phyloP scores from a whole-genome alignment of 2,797 vertebrate genomes.

The Pelochelys cantorii region DNA sequence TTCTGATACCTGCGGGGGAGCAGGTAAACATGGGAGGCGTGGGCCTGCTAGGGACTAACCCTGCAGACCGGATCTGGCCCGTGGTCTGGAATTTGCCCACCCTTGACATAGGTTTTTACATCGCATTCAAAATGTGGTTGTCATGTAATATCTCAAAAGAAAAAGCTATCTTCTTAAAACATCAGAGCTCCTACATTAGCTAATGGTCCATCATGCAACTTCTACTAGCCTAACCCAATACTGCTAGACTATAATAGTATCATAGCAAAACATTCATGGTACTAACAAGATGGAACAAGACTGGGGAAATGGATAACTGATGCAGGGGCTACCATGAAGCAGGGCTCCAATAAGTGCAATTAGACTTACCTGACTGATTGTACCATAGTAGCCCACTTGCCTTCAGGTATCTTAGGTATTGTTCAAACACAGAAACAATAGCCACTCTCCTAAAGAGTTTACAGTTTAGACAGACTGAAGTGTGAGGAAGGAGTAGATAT shows the following conservation, averaged over 20 bases:
- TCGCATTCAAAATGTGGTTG: background rate
- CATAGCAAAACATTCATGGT: no score
- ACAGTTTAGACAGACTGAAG: background rate
- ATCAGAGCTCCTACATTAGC: background rate
- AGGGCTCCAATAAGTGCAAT: background rate
- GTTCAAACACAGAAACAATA: background rate
- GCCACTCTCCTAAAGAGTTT: background rate
- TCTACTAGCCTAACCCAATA: background rate
- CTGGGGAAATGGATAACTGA: background rate
- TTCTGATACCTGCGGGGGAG: no score
- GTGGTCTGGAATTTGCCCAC: no score
- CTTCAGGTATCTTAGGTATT: no score
- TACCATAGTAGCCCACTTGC: background rate
- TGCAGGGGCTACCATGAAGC: background rate
- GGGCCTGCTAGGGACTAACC: no score
- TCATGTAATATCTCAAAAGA: background rate
- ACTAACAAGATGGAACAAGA: background rate
- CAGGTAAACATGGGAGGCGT: no score
- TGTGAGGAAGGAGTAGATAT: background rate
- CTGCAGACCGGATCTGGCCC: no score
- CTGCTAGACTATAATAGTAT: rapidly evolving
- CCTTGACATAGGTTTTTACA: no score
- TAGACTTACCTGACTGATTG: background rate
- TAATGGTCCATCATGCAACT: rapidly evolving
- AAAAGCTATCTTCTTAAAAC: no score